These are phyloP conservation scores for Parapristionchus giblindavisi DNA, from an alignment of 2,888 invertebrate genomes.

Conservation along the genomic window DNA sequence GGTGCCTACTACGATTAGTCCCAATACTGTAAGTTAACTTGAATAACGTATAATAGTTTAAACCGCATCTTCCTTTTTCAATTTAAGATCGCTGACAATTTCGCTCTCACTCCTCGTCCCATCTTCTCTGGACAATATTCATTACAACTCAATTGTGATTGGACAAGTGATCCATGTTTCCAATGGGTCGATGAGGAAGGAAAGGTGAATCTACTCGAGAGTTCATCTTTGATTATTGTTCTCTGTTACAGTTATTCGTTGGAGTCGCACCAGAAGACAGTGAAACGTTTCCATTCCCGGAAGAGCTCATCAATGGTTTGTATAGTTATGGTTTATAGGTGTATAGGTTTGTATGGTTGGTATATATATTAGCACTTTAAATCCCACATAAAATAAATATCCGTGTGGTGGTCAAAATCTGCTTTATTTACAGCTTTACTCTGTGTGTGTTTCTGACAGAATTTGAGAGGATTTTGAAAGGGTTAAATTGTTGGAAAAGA, in stretches of 20 bases:
- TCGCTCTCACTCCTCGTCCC: slow-evolving; percentile 44
- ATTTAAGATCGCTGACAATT: slow-evolving; percentile 49
- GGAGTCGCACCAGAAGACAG: slow-evolving; percentile 55
- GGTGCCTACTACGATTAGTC: slow-evolving; percentile 53
- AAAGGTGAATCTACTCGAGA: slow-evolving; percentile 19
- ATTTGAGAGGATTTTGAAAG: too few relatives aligned
- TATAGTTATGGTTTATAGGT: not conserved
- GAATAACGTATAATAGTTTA: not conserved
- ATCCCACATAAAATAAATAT: too few relatives aligned
- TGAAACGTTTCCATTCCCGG: slow-evolving; percentile 52
- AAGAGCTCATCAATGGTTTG: slow-evolving; percentile 35
- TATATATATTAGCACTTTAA: too few relatives aligned
- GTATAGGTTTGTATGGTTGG: not conserved
- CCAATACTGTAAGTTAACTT: slow-evolving; percentile 44
- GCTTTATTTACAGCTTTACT: too few relatives aligned
- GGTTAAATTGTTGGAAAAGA: too few relatives aligned
- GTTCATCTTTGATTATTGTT: slow-evolving; percentile 38
- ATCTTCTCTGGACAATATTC: slow-evolving; percentile 46
- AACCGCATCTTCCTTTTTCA: not conserved
- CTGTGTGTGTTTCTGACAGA: too few relatives aligned
- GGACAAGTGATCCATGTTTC: slow-evolving; percentile 64
- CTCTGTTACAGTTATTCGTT: slow-evolving; percentile 40
- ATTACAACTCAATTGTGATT: slow-evolving; percentile 59
- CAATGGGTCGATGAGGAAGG: slow-evolving; percentile 60
- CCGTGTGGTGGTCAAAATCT: too few relatives aligned